phyloP scores from a whole-genome alignment of 2,113 vertebrate species.

The Anarrhichthys ocellatus region DNA sequence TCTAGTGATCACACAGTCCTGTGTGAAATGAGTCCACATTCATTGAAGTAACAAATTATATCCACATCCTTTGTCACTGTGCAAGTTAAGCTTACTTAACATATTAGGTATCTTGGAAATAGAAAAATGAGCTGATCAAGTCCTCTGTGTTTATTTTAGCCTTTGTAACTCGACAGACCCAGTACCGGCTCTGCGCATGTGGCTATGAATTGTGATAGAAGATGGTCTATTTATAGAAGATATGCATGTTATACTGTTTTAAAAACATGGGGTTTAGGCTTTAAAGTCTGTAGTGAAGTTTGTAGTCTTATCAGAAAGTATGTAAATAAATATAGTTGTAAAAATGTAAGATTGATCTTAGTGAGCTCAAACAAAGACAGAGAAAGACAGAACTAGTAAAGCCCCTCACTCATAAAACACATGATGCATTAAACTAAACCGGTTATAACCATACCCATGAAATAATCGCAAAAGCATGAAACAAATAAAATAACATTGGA shows the following conservation, averaged over 20 bases:
- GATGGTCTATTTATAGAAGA: no score
- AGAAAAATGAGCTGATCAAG: neutral
- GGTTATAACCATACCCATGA: neutral
- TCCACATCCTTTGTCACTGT: neutral
- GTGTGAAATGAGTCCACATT: neutral
- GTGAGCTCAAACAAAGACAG: no score
- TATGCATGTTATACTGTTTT: no score
- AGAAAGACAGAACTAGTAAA: neutral
- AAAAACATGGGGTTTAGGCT: no score
- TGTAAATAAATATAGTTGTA: neutral
- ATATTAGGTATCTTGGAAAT: neutral
- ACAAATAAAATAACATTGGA: neutral
- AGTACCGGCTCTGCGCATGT: no score
- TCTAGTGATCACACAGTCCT: neutral
- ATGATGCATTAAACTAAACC: neutral
- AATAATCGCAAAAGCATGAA: neutral
- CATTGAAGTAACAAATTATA: neutral
- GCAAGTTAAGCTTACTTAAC: neutral
- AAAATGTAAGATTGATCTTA: neutral
- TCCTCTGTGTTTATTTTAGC: slow-evolving; percentile 2
- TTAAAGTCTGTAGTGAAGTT: no score
- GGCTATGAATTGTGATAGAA: no score
- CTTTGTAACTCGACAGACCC: no score
- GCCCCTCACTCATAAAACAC: neutral
- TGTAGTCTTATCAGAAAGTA: neutral